Evolutionary conservation across 2,113 vertebrate genomes (phyloP).

Genomic region (Bucco capensis): DNA sequence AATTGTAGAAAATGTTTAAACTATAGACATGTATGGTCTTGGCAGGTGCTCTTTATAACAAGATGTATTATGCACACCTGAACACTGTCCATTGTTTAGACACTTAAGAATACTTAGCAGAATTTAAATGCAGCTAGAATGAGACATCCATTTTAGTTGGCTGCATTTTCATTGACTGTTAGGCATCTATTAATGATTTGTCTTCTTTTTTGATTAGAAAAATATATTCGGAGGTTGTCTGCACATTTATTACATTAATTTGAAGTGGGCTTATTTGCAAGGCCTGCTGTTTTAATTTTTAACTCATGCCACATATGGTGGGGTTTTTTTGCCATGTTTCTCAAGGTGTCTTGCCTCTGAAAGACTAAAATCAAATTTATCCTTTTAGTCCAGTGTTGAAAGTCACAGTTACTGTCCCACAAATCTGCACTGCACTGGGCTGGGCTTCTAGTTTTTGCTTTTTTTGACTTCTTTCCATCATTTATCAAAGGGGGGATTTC

Average conservation of each 20-base stretch:
- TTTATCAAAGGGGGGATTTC: background rate
- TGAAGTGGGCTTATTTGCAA: background rate
- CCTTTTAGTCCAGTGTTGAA: background rate
- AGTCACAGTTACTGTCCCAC: background rate
- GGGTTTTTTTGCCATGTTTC: background rate
- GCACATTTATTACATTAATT: background rate
- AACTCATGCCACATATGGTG: background rate
- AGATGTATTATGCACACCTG: conserved; percentile 9
- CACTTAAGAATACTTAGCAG: conserved; percentile 24
- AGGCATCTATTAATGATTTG: background rate
- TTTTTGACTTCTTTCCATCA: background rate
- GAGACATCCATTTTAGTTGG: background rate
- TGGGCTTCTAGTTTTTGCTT: background rate
- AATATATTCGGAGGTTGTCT: background rate
- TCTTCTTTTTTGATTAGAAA: background rate
- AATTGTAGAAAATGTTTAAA: conserved; percentile 41
- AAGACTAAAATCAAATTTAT: background rate
- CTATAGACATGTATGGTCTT: background rate
- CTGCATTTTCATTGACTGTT: background rate
- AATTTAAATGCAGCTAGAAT: background rate
- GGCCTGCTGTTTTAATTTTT: background rate
- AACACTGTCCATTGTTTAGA: conserved; percentile 33
- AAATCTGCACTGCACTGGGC: background rate
- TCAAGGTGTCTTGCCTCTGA: background rate
- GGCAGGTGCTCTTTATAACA: conserved; percentile 44